phyloP scores from a whole-genome alignment of 2,797 vertebrate genomes.

The Xenentodon cancila region DNA sequence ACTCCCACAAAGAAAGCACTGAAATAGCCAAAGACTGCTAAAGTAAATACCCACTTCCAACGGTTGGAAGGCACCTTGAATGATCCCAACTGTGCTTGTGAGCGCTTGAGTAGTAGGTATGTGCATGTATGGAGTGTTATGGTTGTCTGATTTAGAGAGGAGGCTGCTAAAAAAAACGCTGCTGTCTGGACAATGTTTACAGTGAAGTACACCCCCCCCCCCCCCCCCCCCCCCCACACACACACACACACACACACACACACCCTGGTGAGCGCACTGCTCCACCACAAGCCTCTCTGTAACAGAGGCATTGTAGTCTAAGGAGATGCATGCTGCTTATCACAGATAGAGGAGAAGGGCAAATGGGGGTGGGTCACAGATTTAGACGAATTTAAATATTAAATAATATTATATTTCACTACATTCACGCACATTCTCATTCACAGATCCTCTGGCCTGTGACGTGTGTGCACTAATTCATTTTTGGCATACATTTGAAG shows the following conservation, averaged over 20 bases:
- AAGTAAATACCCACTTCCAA: constrained; percentile 43
- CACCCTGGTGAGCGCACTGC: constrained; percentile 28
- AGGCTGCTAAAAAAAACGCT: constrained; percentile 48
- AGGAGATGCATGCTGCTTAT: constrained; percentile 60
- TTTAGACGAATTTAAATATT: constrained; percentile 16
- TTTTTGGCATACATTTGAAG: constrained; percentile 40
- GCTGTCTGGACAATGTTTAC: constrained; percentile 54
- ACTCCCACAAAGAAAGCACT: constrained; percentile 41
- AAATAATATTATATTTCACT: too few species aligned
- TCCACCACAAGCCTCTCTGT: constrained; percentile 33
- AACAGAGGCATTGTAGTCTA: constrained; percentile 43
- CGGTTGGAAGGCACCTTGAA: constrained; percentile 24
- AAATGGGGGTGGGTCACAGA: constrained; percentile 22
- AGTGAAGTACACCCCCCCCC: constrained; percentile 39
- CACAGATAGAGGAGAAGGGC: constrained; percentile 50
- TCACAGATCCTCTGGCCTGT: constrained; percentile 50
- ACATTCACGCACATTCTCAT: constrained; percentile 28
- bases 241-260: too few species aligned
- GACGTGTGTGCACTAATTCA: constrained; percentile 69
- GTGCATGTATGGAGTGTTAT: constrained; percentile 22
- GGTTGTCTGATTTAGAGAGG: constrained; percentile 43
- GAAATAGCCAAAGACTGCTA: constrained; percentile 27
- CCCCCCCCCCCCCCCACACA: too few species aligned
- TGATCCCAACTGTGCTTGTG: constrained; percentile 34
- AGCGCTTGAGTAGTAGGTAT: constrained; percentile 15